Evolutionary conservation across 2,797 vertebrate genomes (phyloP).

Genomic region (Delichon dasypus): DNA sequence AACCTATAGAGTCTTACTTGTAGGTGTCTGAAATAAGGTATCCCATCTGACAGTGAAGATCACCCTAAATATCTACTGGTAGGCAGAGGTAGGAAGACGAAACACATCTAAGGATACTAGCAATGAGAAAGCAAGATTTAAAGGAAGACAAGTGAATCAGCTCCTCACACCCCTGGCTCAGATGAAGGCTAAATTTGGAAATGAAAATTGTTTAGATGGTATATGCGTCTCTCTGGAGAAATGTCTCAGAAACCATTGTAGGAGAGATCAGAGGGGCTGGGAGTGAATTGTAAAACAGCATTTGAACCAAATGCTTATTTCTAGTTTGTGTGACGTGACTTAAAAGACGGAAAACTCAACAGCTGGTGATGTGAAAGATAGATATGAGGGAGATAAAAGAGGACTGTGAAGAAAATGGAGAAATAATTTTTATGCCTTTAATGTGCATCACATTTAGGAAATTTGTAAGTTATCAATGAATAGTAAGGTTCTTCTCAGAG

Average conservation of each 20-base stretch:
- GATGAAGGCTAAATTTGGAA: neutral
- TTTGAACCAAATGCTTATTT: neutral
- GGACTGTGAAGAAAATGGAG: neutral
- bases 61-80: neutral
- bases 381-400: neutral
- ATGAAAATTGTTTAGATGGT: neutral
- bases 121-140: neutral
- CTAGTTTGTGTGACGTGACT: neutral
- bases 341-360: neutral
- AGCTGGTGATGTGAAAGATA: neutral
- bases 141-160: neutral
- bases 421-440: slow-evolving; percentile 19
- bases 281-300: neutral
- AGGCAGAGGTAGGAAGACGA: neutral
- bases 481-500: slow-evolving; percentile 20
- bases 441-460: neutral
- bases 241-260: neutral
- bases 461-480: slow-evolving; percentile 10
- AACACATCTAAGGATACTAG: neutral
- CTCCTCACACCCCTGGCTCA: neutral
- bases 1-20: neutral
- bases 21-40: neutral
- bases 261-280: neutral
- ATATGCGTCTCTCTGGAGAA: neutral
- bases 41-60: neutral